phyloP scores from a whole-genome alignment of 2,113 vertebrate species.

The Brevimyrus niger region DNA sequence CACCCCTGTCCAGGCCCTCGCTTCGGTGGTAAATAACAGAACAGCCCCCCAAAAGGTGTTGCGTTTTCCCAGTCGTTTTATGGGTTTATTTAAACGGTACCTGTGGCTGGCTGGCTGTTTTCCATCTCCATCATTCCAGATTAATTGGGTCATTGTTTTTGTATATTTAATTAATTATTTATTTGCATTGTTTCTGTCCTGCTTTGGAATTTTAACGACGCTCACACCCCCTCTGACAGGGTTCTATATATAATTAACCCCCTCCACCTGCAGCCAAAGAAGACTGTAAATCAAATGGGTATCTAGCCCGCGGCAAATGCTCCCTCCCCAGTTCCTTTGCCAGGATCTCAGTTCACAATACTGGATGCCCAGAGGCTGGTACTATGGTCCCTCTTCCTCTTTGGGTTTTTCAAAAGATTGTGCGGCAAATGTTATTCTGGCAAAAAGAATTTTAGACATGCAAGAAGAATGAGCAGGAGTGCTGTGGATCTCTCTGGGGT shows the following conservation, averaged over 20 bases:
- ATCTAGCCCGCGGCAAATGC: not conserved
- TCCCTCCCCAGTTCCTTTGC: not conserved
- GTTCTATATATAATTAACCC: constrained; percentile 10
- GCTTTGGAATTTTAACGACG: not conserved
- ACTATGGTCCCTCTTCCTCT: not conserved
- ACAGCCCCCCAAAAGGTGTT: not conserved
- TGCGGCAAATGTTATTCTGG: not conserved
- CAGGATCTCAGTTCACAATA: not conserved
- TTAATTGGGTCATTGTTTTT: constrained; percentile 5
- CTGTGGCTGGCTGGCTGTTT: not conserved
- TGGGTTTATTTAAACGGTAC: not conserved
- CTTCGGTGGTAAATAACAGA: not conserved
- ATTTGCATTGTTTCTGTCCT: not conserved
- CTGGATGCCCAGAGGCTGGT: not conserved
- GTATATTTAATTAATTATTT: not conserved
- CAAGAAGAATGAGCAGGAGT: not conserved
- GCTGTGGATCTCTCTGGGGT: not conserved
- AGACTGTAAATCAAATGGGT: constrained; percentile 11
- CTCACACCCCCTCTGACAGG: not conserved
- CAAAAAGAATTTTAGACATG: not conserved
- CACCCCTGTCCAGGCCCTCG: not conserved
- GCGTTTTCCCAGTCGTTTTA: not conserved
- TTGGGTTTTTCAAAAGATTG: not conserved
- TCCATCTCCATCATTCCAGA: not conserved
- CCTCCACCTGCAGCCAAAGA: not conserved